Evolutionary conservation across 2,888 invertebrate genomes (phyloP), one percentile per base, ranked within the genome.

Genomic region (Tetanocera ferruginea): DNA sequence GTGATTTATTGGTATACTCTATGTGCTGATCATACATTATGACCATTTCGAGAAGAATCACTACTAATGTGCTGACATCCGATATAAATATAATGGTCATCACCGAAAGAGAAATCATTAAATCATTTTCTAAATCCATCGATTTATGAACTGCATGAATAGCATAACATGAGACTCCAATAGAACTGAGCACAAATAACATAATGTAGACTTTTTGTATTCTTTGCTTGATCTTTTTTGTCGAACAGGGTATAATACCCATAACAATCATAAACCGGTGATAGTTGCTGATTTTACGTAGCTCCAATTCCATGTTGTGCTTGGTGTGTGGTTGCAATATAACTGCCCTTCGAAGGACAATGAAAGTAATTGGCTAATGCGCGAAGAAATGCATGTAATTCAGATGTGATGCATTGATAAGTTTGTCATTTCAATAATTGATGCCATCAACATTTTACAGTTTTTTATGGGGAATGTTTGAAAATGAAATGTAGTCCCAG

Each of bases 181-280:
- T 70, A 76, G 79, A 80, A 73, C 34, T 8, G 77, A 8, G n/a
- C 34, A 76, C 80, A 11, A 86, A 64, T 14, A 77, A 69, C 9
- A 76, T n/a, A 0, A 85, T 84, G 79, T 85, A 86, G 43, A 84
- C 76, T 79, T 79, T 82, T 76, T 86, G 87, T 19, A 83, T 77
- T 60, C 64, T 19, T 69, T 82, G 81, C 4, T 52, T 28, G 1
- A 25, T 8, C 3, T 60, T 66, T 23, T 76, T 79, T 19, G 83
- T 81, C n/a, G 77, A 49, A 80, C 81, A 86, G 43, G 87, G 87
- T 64, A 85, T 84, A 5, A 87, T 78, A n/a, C 87, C 87, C 77
- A 86, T 14, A 0, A 87, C 31, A 34, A 34, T n/a, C 34, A 57
- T 28, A 23, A 5, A 71, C 19, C 55, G 71, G 52, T 57, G 57